Evolutionary conservation across 1,140 invertebrate genomes (phyloP).

Genomic region (Grapholita molesta): DNA sequence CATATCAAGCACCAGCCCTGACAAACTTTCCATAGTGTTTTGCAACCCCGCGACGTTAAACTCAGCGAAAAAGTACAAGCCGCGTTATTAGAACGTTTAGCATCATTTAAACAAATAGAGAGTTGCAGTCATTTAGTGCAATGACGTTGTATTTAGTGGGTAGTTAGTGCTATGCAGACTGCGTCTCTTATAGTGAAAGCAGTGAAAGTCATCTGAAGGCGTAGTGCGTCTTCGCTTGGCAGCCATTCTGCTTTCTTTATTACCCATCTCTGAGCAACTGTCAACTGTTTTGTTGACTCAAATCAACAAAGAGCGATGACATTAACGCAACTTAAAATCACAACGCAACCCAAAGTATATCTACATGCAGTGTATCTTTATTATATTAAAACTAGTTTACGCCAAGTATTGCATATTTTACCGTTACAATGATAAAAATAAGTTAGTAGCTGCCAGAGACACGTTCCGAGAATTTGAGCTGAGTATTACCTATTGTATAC

Average conservation of each 20-base stretch:
- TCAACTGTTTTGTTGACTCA: background rate
- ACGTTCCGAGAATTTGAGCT: too few relatives aligned
- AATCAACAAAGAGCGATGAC: too few relatives aligned
- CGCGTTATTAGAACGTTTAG: constrained; percentile 61
- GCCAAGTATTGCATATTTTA: too few relatives aligned
- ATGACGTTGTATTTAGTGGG: constrained; percentile 41
- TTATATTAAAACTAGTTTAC: too few relatives aligned
- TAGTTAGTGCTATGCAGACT: constrained; percentile 48
- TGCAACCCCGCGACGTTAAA: constrained; percentile 51
- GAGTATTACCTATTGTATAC: too few relatives aligned
- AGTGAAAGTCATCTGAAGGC: constrained; percentile 59
- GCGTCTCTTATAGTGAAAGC: constrained; percentile 58
- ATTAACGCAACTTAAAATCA: too few relatives aligned
- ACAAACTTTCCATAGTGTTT: constrained; percentile 69
- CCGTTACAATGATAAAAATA: too few relatives aligned
- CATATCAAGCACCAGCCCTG: constrained; percentile 41
- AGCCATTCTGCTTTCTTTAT: constrained; percentile 40
- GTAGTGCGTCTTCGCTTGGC: constrained; percentile 25
- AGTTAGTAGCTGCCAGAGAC: too few relatives aligned
- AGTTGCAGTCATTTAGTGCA: constrained; percentile 44
- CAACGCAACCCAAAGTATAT: too few relatives aligned
- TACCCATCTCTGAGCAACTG: constrained; percentile 21
- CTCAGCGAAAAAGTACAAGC: constrained; percentile 58
- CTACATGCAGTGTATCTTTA: too few relatives aligned
- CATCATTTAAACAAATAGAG: constrained; percentile 69